Conservation (phyloP, 2,113 vertebrate genomes). For the Anas platyrhynchos region DNA sequence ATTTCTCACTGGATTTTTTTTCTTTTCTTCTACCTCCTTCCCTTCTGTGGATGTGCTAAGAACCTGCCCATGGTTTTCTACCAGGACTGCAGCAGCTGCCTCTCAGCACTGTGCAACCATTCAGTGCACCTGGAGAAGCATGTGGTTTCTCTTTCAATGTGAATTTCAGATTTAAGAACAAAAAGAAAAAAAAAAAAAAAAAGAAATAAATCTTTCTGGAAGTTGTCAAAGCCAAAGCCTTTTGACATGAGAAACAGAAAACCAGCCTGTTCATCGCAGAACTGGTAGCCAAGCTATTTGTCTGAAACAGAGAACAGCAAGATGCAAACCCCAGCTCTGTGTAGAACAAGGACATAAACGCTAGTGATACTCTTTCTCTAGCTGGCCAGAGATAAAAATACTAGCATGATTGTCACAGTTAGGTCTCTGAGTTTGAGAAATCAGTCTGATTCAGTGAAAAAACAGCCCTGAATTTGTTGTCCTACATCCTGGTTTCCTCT, state of each 20-base stretch:
- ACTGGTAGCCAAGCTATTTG: background rate
- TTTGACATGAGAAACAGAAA: background rate
- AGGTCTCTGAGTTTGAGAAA: background rate
- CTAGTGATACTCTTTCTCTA: too few species aligned
- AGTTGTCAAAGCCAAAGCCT: background rate
- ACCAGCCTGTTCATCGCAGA: background rate
- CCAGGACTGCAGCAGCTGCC: background rate
- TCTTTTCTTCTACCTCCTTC: background rate
- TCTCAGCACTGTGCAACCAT: background rate
- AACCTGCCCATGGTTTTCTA: background rate
- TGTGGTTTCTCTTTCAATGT: background rate
- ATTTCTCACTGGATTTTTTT: background rate
- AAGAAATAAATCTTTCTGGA: background rate
- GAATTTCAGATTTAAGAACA: background rate
- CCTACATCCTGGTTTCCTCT: background rate
- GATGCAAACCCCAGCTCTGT: background rate
- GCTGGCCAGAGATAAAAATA: background rate
- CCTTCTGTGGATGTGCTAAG: background rate
- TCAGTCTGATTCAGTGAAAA: background rate
- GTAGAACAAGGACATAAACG: too few species aligned
- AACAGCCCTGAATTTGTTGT: background rate
- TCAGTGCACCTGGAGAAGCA: background rate
- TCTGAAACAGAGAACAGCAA: background rate
- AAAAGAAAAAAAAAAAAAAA: background rate
- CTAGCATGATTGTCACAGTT: background rate